Evolutionary conservation across 2,888 invertebrate genomes (phyloP).

Genomic region (Scaptodrosophila latifasciaeformis): DNA sequence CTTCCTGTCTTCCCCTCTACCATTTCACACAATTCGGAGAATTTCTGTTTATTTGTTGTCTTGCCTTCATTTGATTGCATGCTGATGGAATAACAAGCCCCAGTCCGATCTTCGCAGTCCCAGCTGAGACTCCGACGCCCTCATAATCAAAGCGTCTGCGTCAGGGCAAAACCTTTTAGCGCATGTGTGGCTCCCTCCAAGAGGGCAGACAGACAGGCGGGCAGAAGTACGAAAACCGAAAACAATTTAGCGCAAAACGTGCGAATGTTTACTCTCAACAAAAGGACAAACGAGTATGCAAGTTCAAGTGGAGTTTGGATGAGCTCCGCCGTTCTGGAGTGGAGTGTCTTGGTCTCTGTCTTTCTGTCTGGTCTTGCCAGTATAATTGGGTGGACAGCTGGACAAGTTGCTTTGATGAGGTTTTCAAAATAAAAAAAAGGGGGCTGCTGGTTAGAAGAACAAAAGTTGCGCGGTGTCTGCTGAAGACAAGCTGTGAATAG

Average conservation of each 20-base stretch:
- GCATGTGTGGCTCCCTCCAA: conserved; percentile 4
- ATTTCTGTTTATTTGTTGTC: conserved; percentile 19
- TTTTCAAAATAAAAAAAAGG: conserved; percentile 9
- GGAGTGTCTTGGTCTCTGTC: no score
- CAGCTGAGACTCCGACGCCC: conserved; percentile 26
- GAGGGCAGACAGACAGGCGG: background rate
- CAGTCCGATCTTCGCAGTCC: conserved; percentile 11
- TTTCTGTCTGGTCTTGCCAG: background rate
- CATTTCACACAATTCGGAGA: conserved; percentile 36
- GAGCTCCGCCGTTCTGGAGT: background rate
- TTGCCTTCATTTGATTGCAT: conserved; percentile 40
- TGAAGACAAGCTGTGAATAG: no score
- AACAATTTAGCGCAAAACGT: conserved; percentile 56
- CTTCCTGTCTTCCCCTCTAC: conserved; percentile 42
- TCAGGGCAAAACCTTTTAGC: background rate
- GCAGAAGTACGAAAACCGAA: conserved; percentile 28
- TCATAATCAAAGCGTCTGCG: conserved; percentile 23
- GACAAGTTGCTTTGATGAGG: conserved; percentile 13
- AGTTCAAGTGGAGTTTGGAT: conserved; percentile 5
- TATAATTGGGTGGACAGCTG: conserved; percentile 29
- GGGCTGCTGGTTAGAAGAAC: conserved; percentile 11
- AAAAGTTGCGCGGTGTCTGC: no score
- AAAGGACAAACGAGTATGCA: conserved; percentile 20
- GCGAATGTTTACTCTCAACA: conserved; percentile 56
- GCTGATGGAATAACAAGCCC: conserved; percentile 52